Evolutionary conservation across 2,888 invertebrate species (phyloP).

Genomic region (Omphaloscelis lunosa): DNA sequence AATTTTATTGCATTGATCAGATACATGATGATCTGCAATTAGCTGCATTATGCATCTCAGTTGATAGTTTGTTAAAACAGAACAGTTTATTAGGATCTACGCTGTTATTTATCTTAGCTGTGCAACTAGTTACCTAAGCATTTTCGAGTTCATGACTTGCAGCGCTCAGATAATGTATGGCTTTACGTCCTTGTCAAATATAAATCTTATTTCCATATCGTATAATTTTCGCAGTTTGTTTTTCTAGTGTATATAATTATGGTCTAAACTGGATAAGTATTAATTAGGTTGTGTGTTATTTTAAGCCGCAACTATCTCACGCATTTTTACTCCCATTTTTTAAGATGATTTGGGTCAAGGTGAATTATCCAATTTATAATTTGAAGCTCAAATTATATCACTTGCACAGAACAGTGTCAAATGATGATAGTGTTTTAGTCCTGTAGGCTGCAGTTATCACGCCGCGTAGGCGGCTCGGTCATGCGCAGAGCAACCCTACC

Average conservation of each 20-base stretch:
- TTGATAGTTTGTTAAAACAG: constrained; percentile 13
- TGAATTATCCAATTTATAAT: background rate
- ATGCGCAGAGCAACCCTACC: constrained; percentile 81
- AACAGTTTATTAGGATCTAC: constrained; percentile 42
- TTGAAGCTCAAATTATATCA: constrained; percentile 7
- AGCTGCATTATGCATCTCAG: constrained; percentile 1
- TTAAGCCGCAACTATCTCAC: constrained; percentile 23
- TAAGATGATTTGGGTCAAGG: constrained; percentile 23
- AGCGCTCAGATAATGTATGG: constrained; percentile 9
- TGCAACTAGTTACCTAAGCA: background rate
- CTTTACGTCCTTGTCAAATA: background rate
- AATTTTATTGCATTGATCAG: constrained; percentile 35
- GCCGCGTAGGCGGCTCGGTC: constrained; percentile 74
- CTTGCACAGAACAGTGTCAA: constrained; percentile 31
- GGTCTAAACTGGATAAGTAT: background rate
- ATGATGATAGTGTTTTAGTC: constrained; percentile 43
- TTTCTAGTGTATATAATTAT: background rate
- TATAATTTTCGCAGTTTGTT: constrained; percentile 1
- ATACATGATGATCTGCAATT: constrained; percentile 22
- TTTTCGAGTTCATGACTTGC: constrained; percentile 21
- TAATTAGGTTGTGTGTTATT: constrained; percentile 19
- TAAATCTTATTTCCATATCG: background rate
- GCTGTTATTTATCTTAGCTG: constrained; percentile 32
- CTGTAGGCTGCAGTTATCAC: constrained; percentile 74
- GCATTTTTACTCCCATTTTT: constrained; percentile 11